Percentiles rank a stretch among this genome's conserved stretches.
phyloP scores from a whole-genome alignment of 2,797 vertebrate species.

The Sandelia bainsii region DNA sequence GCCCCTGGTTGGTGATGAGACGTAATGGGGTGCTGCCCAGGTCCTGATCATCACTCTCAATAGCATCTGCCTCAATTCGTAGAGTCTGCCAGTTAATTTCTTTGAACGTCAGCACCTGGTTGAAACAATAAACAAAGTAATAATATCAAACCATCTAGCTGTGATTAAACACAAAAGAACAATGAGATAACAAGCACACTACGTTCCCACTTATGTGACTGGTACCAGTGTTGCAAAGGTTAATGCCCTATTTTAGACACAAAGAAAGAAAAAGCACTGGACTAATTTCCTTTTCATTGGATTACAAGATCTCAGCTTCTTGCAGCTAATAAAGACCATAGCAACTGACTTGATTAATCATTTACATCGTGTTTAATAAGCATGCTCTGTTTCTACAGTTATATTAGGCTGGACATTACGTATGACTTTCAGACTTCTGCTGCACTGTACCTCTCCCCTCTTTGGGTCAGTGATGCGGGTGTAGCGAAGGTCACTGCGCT shows the following conservation, averaged over 20 bases:
- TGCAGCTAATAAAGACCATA: conserved; percentile 19
- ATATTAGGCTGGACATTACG: not conserved
- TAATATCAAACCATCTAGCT: conserved; percentile 15
- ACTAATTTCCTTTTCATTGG: conserved; percentile 29
- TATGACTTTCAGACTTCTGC: not conserved
- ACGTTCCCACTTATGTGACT: not conserved
- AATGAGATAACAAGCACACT: not conserved
- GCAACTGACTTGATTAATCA: conserved; percentile 39
- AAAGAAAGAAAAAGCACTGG: conserved; percentile 8
- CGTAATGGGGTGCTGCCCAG: conserved; percentile 92
- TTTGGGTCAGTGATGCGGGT: conserved; percentile 95
- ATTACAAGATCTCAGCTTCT: conserved; percentile 30
- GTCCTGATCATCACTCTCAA: conserved; percentile 93
- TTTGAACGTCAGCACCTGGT: conserved; percentile 97
- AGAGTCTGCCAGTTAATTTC: conserved; percentile 99
- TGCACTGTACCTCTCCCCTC: conserved; percentile 90
- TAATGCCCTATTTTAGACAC: not conserved
- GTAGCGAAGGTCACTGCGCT: conserved; percentile 93
- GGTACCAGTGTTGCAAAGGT: not conserved
- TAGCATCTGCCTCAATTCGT: conserved; percentile 96
- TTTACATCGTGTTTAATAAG: conserved; percentile 26
- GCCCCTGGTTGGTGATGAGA: conserved; percentile 98
- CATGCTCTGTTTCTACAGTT: not conserved
- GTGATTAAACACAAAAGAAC: conserved; percentile 14
- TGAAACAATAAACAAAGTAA: conserved; percentile 17